A percentile compares a stretch with the other conserved stretches of the same genome.
phyloP scores from a whole-genome alignment of 2,113 vertebrate species.

The Pseudopipra pipra region DNA sequence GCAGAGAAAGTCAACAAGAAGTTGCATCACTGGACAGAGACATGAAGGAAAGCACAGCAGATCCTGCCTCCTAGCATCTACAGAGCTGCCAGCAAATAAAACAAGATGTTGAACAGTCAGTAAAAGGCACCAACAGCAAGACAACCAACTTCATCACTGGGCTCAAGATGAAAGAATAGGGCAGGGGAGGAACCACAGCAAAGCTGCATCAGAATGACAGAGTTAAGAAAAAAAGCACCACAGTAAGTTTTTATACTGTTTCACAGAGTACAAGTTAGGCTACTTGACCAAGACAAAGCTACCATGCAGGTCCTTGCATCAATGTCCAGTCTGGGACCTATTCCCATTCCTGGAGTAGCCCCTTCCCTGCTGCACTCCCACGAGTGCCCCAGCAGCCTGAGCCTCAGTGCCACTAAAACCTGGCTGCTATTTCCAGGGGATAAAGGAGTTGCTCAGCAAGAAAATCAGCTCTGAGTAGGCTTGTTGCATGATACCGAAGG shows the following conservation, averaged over 20 bases:
- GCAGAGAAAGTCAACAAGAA: background rate
- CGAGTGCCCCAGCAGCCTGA: fast-evolving
- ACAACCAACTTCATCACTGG: background rate
- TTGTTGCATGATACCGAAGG: background rate
- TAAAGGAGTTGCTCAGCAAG: background rate
- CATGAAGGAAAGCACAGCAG: background rate
- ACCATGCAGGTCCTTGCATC: background rate
- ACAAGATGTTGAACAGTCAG: background rate
- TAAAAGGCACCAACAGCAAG: background rate
- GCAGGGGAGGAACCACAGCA: background rate
- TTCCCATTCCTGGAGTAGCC: background rate
- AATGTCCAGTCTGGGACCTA: background rate
- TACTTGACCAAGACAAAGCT: background rate
- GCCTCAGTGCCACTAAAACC: background rate
- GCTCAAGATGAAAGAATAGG: background rate
- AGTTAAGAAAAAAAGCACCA: background rate
- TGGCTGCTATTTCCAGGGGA: background rate
- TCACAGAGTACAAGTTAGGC: background rate
- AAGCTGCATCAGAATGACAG: background rate
- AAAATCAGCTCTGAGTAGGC: background rate
- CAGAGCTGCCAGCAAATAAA: background rate
- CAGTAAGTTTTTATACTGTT: background rate
- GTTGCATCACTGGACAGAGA: background rate
- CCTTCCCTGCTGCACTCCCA: background rate
- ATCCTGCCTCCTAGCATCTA: background rate